Base-by-base conservation (phyloP, 2,113 vertebrate genomes). In the Symphodus melops region DNA sequence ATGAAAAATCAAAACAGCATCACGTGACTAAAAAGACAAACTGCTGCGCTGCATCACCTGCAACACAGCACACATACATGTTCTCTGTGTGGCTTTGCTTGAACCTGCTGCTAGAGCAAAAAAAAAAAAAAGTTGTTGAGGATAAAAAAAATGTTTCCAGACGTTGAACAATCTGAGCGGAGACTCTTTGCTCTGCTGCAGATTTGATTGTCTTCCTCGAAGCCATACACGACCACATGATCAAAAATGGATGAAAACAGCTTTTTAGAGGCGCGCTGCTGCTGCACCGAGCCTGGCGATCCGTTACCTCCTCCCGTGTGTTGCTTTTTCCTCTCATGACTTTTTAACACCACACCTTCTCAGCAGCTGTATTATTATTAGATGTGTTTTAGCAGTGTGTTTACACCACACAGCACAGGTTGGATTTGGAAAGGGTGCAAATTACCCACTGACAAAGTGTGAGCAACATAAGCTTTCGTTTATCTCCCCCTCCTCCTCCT, bases 221-320 rank as follows among this genome's bases (percentile, higher is more conserved):
- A 65, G 37, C 25, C 23, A 8, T 20, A 23, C 61, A 25, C 1
- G 1, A 21, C 12, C 25, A 57, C 7, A 21, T 17, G 21, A 14
- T 78, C 1, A 51, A 54, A 59, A 52, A 71, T 55, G 17, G 12
- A 58, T 79, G 59, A 46, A 57, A 63, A 13, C 60, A 33, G 37
- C 19, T 17, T 70, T 59, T 25, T 14, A 33, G 3, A 63, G 37
- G 60, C 51, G 14, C 3, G 3, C 48, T 21, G 46, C 23, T 28
- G 6, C 41, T 33, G 28, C 28, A 20, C 62, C 33, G 41, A 58
- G 28, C 17, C 60, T 28, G 9, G n/a, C 13, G 51, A 56, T 60
- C 23, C 52, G 61, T 65, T 52, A 52, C 52, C 53, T 16, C 25
- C 54, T 37, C 56, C 21, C 12, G 10, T 56, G n/a, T 25, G 20